Conservation (phyloP, 2,888 invertebrate species). For the Monochamus alternatus region DNA sequence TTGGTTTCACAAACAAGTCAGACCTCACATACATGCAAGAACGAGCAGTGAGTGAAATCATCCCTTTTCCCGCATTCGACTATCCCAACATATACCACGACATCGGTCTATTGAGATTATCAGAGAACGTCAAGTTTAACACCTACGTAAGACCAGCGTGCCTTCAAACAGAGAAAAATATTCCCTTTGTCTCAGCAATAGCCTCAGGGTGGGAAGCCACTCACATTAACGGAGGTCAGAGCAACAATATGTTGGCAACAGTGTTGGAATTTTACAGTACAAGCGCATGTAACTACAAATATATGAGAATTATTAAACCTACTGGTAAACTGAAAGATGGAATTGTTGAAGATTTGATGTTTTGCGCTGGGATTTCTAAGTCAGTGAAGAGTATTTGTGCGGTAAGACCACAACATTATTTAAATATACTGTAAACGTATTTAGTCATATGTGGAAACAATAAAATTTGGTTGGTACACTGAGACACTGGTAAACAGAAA, state of each 20-base stretch:
- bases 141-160: slow-evolving; percentile 71
- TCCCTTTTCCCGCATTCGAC: slow-evolving; percentile 68
- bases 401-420: background rate
- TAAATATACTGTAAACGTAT: too few species aligned
- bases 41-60: slow-evolving; percentile 58
- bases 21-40: slow-evolving; percentile 67
- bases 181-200: slow-evolving; percentile 53
- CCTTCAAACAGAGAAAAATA: slow-evolving; percentile 15
- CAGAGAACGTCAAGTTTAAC: slow-evolving; percentile 64
- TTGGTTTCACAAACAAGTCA: slow-evolving; percentile 63
- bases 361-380: slow-evolving; percentile 2
- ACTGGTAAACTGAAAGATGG: background rate
- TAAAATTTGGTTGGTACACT: too few species aligned
- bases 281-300: background rate
- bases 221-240: slow-evolving; percentile 48
- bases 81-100: slow-evolving; percentile 70
- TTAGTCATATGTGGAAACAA: too few species aligned
- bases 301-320: background rate
- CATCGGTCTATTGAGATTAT: slow-evolving; percentile 71
- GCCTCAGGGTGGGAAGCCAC: slow-evolving; percentile 70
- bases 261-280: background rate
- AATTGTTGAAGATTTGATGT: background rate
- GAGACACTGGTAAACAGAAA: too few species aligned
- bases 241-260: slow-evolving; percentile 41
- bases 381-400: background rate